A percentile compares a stretch with the other conserved stretches of the same genome.
Conservation (phyloP, 1,140 invertebrate genomes). For the Lepidurus apus region DNA sequence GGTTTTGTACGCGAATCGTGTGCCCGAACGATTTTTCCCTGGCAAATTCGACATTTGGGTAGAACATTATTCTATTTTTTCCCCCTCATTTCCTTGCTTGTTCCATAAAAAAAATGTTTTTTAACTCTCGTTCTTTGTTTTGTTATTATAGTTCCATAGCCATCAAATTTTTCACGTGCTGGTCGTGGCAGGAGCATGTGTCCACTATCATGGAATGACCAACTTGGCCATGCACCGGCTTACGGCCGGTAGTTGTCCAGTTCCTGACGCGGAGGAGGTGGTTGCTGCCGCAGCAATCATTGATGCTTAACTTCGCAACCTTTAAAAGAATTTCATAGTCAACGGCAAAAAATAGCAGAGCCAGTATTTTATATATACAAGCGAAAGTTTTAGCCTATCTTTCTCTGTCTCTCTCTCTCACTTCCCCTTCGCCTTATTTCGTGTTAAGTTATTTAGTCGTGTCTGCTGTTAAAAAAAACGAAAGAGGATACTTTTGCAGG, state of each 20-base stretch:
- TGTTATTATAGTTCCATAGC: conserved; percentile 51
- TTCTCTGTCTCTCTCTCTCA: background rate
- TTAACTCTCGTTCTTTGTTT: background rate
- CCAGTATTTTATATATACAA: conserved; percentile 20
- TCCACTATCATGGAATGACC: conserved; percentile 96
- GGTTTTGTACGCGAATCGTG: conserved; percentile 54
- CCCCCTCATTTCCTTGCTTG: background rate
- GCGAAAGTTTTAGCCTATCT: background rate
- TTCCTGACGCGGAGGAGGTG: background rate
- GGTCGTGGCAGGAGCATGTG: conserved; percentile 70
- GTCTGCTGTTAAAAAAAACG: background rate
- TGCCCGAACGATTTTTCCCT: conserved; percentile 58
- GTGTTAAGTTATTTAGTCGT: background rate
- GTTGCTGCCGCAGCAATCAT: background rate
- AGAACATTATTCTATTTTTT: conserved; percentile 24
- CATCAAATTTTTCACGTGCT: conserved; percentile 58
- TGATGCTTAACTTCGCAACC: background rate
- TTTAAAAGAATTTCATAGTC: conserved; percentile 8
- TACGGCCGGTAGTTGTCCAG: conserved; percentile 76
- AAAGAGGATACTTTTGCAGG: background rate
- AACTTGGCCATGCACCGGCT: conserved; percentile 94
- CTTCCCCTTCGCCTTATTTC: conserved; percentile 1
- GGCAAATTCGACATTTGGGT: conserved; percentile 58
- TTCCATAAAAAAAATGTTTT: conserved; percentile 6
- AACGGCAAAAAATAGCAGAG: conserved; percentile 4